Evolutionary conservation across 2,888 invertebrate species (phyloP), one percentile per base, ranked within the genome.

Genomic region (Frankliniella fusca): DNA sequence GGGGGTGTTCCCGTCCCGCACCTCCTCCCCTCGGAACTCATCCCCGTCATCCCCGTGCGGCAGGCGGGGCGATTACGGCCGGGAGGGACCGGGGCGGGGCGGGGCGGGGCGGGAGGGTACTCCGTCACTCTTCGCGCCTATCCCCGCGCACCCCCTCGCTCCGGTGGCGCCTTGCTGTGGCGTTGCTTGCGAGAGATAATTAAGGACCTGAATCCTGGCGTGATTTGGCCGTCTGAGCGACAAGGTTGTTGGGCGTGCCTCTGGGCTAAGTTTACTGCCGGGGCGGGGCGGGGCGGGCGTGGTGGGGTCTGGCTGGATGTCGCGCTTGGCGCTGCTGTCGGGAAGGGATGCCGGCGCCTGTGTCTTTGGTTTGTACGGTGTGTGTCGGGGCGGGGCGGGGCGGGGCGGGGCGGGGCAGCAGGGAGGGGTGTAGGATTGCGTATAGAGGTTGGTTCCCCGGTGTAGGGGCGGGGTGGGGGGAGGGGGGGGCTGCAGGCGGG

Each of bases 171-270:
- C 11, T 15, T 76, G 70, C 23, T 23, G 70, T 9, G 23, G 20
- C 18, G 15, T 7, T n/a, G 15, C 61, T 15, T 61, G 61, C 70
- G 70, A n/a, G 23, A 23, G 70, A 70, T 70, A 70, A 70, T 70
- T 70, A 70, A 70, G 70, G 70, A 23, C 70, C 70, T 70, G 70
- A 70, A 70, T 76, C 70, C 70, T 27, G 70, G 23, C 70, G 70
- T 76, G 70, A 76, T 76, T 76, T 76, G 12, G 70, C 23, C 70
- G 70, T 23, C 27, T 76, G 70, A 76, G 70, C 70, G 70, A 76
- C 70, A 27, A 76, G 70, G 38, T 38, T 38, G 38, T 38, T 38
- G 38, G 38, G 38, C 38, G 38, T 38, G 38, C 38, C 38, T 38
- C 38, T 38, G 70, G 70, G 23, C 23, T 76, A 27, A 76, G 70